Evolutionary conservation across 2,113 vertebrate genomes (phyloP).

Genomic region (Ranitomeya imitator): DNA sequence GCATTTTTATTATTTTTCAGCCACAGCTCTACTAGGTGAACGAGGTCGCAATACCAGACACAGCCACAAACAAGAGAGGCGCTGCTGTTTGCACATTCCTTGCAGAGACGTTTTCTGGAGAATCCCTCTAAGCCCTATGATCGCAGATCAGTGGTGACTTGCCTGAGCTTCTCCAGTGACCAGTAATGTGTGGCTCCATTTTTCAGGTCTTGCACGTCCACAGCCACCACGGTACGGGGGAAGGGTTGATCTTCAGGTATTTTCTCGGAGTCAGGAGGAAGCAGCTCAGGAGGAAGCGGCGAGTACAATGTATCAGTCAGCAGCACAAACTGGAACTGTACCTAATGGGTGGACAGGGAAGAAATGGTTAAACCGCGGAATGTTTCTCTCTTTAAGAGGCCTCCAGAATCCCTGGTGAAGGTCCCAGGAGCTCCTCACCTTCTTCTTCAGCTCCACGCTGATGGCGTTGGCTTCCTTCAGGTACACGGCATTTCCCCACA

Average conservation of each 20-base stretch:
- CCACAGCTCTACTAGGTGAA: too few relatives aligned
- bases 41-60: too few relatives aligned
- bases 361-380: background rate
- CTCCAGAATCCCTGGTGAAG: background rate
- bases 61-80: too few relatives aligned
- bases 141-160: slow-evolving; percentile 58
- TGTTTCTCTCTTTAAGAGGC: too few relatives aligned
- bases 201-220: slow-evolving; percentile 97
- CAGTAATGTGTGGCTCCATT: slow-evolving; percentile 97
- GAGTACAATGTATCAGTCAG: slow-evolving; percentile 95
- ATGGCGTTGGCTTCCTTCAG: slow-evolving; percentile 97
- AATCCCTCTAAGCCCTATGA: background rate
- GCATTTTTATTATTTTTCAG: too few relatives aligned
- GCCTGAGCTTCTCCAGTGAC: slow-evolving; percentile 97
- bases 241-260: slow-evolving; percentile 78
- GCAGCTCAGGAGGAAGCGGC: slow-evolving; percentile 87
- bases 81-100: too few relatives aligned
- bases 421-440: slow-evolving; percentile 71
- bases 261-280: slow-evolving; percentile 82
- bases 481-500: slow-evolving; percentile 97
- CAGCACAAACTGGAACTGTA: slow-evolving; percentile 97
- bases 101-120: too few relatives aligned
- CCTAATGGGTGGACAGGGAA: slow-evolving; percentile 68
- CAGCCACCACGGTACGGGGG: slow-evolving; percentile 92
- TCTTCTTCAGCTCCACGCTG: slow-evolving; percentile 97